Evolutionary conservation across 2,888 invertebrate species (phyloP).

Genomic region (Mesorhabditis spiculigera): DNA sequence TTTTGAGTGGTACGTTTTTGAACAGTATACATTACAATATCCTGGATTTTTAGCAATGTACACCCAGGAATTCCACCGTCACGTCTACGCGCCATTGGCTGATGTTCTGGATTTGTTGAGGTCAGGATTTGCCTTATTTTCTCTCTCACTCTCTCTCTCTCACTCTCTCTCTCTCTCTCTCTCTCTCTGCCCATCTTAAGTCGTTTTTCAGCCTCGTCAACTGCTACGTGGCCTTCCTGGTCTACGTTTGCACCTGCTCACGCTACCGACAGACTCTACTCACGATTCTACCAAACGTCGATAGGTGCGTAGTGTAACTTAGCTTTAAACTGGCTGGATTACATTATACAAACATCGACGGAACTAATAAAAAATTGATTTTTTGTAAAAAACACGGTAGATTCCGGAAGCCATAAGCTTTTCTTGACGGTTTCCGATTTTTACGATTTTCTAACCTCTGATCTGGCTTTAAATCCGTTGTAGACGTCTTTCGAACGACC

Average conservation of each 20-base stretch:
- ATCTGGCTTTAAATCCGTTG: no score
- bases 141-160: neutral
- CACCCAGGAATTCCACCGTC: slow-evolving; percentile 41
- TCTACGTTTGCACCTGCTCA: slow-evolving; percentile 40
- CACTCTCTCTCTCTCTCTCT: neutral
- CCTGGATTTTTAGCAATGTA: slow-evolving; percentile 32
- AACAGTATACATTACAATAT: neutral
- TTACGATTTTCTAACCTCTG: no score
- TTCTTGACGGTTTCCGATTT: no score
- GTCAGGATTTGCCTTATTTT: neutral
- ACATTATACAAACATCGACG: no score
- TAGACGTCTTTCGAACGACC: no score
- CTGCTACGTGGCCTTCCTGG: slow-evolving; percentile 47
- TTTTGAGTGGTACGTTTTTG: slow-evolving; percentile 31
- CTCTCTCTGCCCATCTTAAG: no score
- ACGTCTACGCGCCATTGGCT: slow-evolving; percentile 39
- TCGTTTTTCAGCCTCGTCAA: slow-evolving; percentile 26
- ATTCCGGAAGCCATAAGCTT: no score
- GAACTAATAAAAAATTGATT: no score
- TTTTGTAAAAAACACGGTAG: no score
- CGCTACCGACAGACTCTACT: slow-evolving; percentile 36
- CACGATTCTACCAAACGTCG: slow-evolving; percentile 23
- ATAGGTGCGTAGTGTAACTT: neutral
- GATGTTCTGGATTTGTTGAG: slow-evolving; percentile 42
- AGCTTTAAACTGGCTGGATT: no score